A percentile compares a stretch with the other conserved stretches of the same genome.
phyloP scores from a whole-genome alignment of 2,888 invertebrate species.

The Iphiclides podalirius region DNA sequence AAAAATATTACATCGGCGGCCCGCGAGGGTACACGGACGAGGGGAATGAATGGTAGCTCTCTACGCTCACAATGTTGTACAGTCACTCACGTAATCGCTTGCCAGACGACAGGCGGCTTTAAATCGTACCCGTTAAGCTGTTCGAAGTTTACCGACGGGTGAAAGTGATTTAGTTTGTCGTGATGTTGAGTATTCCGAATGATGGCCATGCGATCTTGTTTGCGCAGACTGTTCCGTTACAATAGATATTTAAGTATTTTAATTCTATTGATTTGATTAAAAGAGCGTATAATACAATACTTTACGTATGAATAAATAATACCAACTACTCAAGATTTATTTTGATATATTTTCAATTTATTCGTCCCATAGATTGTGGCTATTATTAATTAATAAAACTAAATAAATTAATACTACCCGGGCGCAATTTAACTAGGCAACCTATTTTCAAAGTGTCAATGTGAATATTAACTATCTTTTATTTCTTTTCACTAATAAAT shows the following conservation, averaged over 20 bases:
- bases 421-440: too few relatives aligned
- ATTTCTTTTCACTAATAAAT: too few relatives aligned
- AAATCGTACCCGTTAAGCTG: constrained; percentile 17
- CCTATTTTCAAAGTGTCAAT: too few relatives aligned
- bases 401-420: too few relatives aligned
- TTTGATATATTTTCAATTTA: too few relatives aligned
- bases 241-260: neutral
- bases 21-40: constrained; percentile 44
- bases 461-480: too few relatives aligned
- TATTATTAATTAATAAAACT: too few relatives aligned
- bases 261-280: too few relatives aligned
- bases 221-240: neutral
- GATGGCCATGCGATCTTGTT: neutral
- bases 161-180: neutral
- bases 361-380: too few relatives aligned
- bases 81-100: constrained; percentile 21
- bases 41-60: constrained; percentile 66
- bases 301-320: too few relatives aligned
- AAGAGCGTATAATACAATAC: too few relatives aligned
- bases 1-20: constrained; percentile 75
- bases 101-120: constrained; percentile 34
- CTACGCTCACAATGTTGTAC: constrained; percentile 39
- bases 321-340: too few relatives aligned
- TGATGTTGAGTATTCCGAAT: constrained; percentile 9
- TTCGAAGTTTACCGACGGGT: neutral